Base-by-base conservation (phyloP, 2,888 invertebrate species). In the Ochropleura plecta region DNA sequence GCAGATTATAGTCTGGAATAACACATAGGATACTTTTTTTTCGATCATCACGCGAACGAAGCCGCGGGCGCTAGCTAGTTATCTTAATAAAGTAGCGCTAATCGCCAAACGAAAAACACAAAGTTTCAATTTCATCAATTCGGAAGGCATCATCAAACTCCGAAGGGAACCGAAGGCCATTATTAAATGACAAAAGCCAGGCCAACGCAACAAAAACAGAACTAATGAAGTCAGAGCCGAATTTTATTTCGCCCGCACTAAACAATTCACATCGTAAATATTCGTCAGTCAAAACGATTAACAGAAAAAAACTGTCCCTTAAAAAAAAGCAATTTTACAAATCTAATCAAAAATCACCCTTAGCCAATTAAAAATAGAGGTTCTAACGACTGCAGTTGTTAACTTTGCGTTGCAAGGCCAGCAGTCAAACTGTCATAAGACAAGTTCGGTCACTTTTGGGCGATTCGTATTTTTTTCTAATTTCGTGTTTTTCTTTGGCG, bases 221-320 rank as follows among this genome's bases (percentile, higher is more conserved):
- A 87, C 95, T 95, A 95, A 96, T 96, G 95, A 95, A 96, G 95
- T 95, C 89, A 89, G 89, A 88, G 90, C 91, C 86, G 86, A 91
- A 90, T 94, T 95, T 96, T 95, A 96, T 95, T 94, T 93, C 92
- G 90, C 90, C 91, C 86, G 88, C 90, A 92, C 92, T 91, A 93
- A 92, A 91, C 83, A 93, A 93, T 95, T 96, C 95, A 95, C 95
- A 93, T 95, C 95, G 95, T 96, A 96, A 96, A 96, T 96, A 91
- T 92, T 92, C 94, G 92, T 92, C 95, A 95, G 96, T 96, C 96
- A 96, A 94, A 96, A 96, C 95, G 94, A 92, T 91, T 92, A 89
- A 85, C 82, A 81, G 60, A 86, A 95, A 94, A 93, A 95, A 93
- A 91, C 78, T 90, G 92, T 93, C 92, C 87, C 86, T 89, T 86